Evolutionary conservation across 1,140 invertebrate genomes (phyloP).

Genomic region (Calephelis virginiensis): DNA sequence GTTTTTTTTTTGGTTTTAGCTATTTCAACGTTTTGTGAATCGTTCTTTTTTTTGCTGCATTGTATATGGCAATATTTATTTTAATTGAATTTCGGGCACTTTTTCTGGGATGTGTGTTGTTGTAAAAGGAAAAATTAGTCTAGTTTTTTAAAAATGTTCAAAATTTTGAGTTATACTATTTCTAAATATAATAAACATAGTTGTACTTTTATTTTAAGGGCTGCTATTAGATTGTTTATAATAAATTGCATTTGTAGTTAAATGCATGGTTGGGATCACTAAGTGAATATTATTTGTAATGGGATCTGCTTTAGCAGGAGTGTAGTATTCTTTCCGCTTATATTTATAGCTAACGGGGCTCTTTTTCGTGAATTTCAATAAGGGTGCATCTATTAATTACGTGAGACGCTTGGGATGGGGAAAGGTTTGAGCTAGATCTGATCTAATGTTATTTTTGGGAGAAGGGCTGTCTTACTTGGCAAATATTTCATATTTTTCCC

Average conservation of each 20-base stretch:
- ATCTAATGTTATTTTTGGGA: too few relatives aligned
- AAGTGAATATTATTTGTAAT: neutral
- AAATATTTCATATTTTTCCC: too few relatives aligned
- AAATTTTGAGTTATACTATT: neutral
- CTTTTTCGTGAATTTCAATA: neutral
- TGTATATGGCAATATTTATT: neutral
- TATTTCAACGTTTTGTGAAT: neutral
- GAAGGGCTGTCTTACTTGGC: too few relatives aligned
- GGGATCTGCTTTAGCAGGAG: neutral
- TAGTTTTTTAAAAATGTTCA: neutral
- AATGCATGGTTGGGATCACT: neutral
- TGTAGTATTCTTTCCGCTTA: constrained; percentile 2
- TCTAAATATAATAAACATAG: neutral
- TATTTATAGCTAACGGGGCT: neutral
- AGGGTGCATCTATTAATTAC: too few relatives aligned
- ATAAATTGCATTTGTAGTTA: neutral
- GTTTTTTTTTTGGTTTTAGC: neutral
- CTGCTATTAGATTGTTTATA: too few relatives aligned
- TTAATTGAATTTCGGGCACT: neutral
- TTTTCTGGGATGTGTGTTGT: neutral
- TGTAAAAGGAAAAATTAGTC: neutral
- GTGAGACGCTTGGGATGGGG: too few relatives aligned
- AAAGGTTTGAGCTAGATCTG: too few relatives aligned
- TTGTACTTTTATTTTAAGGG: neutral
- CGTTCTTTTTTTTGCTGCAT: neutral